Conservation (phyloP, 2,113 vertebrate species). For the Crotalus horridus region DNA sequence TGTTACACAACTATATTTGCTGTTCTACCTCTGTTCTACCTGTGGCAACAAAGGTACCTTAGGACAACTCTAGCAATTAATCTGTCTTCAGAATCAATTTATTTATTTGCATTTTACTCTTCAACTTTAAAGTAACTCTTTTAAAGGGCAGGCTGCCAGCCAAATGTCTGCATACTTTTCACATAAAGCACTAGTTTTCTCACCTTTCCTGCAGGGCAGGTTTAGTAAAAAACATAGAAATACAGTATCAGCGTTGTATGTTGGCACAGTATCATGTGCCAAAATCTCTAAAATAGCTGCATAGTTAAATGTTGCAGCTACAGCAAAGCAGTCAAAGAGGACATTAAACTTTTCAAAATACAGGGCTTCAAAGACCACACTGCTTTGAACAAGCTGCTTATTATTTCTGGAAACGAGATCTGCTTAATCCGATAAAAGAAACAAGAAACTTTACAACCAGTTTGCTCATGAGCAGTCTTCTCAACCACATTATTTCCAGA, state of each 20-base stretch:
- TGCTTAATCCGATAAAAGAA: conserved; percentile 14
- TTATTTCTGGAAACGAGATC: conserved; percentile 16
- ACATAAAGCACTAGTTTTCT: neutral
- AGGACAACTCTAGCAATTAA: neutral
- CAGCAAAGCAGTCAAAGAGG: neutral
- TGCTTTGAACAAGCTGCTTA: neutral
- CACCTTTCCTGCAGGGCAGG: neutral
- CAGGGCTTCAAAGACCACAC: neutral
- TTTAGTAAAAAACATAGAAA: neutral
- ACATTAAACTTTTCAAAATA: neutral
- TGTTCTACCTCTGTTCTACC: neutral
- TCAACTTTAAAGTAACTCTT: neutral
- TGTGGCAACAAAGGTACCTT: neutral
- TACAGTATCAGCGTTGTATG: neutral
- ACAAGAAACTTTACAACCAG: conserved; percentile 11
- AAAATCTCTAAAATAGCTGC: neutral
- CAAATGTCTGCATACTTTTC: neutral
- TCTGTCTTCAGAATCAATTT: neutral
- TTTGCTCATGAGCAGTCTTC: neutral
- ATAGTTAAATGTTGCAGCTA: neutral
- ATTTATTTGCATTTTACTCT: neutral
- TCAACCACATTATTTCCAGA: neutral
- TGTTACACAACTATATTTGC: neutral
- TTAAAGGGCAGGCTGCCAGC: neutral
- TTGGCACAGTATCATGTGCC: neutral